These are phyloP conservation scores for Penelope pileata DNA, from an alignment of 2,113 vertebrate genomes.

Conservation along the genomic window DNA sequence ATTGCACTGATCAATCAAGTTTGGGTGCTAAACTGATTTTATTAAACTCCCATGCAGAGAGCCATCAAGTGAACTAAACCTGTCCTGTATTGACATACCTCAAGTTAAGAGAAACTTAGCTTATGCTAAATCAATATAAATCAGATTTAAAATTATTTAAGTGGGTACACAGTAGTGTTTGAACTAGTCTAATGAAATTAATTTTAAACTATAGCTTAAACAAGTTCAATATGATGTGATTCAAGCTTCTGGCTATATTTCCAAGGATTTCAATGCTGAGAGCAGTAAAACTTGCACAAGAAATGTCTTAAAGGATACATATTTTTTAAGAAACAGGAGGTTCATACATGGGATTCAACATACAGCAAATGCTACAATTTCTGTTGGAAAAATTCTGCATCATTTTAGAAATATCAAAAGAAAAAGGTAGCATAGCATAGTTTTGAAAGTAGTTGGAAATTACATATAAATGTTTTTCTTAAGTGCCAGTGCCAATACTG, in stretches of 20 bases:
- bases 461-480: background rate
- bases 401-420: background rate
- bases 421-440: background rate
- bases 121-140: constrained; percentile 14
- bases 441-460: background rate
- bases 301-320: background rate
- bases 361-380: background rate
- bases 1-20: constrained; percentile 6
- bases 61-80: constrained; percentile 26
- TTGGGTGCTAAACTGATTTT: constrained; percentile 18
- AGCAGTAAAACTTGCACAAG: background rate
- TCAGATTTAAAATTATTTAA: constrained; percentile 36
- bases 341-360: background rate
- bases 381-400: background rate
- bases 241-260: background rate
- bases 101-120: background rate
- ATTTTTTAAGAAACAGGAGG: background rate
- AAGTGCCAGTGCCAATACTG: background rate
- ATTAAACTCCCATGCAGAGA: constrained; percentile 14
- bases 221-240: background rate
- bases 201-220: background rate
- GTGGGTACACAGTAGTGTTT: constrained; percentile 3
- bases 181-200: background rate
- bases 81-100: constrained; percentile 14
- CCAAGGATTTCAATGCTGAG: background rate